Base-by-base conservation (phyloP, 2,797 vertebrate species). In the Allobates femoralis region DNA sequence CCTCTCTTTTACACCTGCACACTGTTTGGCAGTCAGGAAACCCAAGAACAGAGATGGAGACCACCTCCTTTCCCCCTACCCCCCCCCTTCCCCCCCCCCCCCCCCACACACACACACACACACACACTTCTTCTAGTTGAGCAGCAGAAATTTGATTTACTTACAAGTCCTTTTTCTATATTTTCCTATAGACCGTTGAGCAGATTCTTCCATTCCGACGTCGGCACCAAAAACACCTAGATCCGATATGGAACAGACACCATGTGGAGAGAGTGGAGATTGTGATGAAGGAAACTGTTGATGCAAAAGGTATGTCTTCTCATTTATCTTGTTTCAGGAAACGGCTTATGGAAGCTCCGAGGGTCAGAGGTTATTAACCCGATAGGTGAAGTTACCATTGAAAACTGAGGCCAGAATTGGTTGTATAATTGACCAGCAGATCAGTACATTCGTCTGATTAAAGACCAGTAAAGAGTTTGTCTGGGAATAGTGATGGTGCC, bases 221-320 rank as follows among this genome's bases (percentile, higher is more conserved):
- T 64, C 94, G 95, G 88, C 99, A 99, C 93, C 95, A 92, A 18
- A 92, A 93, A 76, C 91, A 93, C 90, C 90, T 99, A 89, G 96
- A 97, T 53, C 92, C 96, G 0, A 95, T 99, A 88, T 99, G 98
- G 98, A 98, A 96, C 93, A 94, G 90, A 76, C 95, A 96, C 85
- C 95, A 98, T 0, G 96, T 99, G 28, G 96, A 99, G 80, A 95
- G 97, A 90, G 95, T 99, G 89, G 98, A 99, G 91, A 94, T 99
- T 76, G 93, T 99, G 60, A 46, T 99, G 92, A 99, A 99, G 90
- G 98, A 99, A 92, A 97, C 95, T 0, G 92, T 99, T 85, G 96
- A 98, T 89, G 96, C 95, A 0, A 96, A 96, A 98, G 97, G 98
- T 99, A 91, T 60, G 58, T 67, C 34, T 3, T 7, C 41, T 11